These are phyloP conservation scores for Syngnathus rostellatus DNA, from an alignment of 2,797 vertebrate species.

Conservation along the genomic window DNA sequence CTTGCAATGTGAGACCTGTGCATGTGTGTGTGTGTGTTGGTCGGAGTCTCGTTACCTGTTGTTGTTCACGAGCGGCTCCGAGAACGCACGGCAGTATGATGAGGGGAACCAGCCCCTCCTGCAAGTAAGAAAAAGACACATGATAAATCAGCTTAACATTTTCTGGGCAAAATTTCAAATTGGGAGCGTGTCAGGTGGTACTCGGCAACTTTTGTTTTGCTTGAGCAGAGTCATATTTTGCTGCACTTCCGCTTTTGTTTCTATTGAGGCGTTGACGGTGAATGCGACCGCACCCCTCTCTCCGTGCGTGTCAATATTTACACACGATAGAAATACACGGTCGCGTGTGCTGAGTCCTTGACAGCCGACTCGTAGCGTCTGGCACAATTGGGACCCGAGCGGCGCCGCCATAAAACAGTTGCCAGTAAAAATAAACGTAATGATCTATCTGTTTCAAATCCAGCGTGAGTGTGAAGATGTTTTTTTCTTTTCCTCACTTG, in stretches of 20 bases:
- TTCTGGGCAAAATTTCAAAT: too few species aligned
- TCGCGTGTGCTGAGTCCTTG: background rate
- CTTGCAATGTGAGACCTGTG: slow-evolving; percentile 49
- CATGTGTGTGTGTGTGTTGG: slow-evolving; percentile 22
- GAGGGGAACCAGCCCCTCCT: slow-evolving; percentile 98
- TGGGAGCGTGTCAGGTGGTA: too few species aligned
- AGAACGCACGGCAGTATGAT: slow-evolving; percentile 76
- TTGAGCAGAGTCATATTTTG: too few species aligned
- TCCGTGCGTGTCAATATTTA: background rate
- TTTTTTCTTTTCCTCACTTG: slow-evolving; percentile 1
- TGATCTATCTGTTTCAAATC: background rate
- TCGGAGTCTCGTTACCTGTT: slow-evolving; percentile 70
- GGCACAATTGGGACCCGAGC: background rate
- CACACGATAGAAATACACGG: background rate
- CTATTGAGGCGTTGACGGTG: too few species aligned
- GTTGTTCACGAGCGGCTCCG: slow-evolving; percentile 77
- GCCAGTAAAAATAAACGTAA: too few species aligned
- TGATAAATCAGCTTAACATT: background rate
- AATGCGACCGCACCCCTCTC: background rate
- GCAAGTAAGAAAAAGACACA: slow-evolving; percentile 23
- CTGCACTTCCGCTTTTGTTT: too few species aligned
- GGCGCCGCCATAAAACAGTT: background rate
- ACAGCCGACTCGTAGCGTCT: background rate
- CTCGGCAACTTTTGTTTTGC: too few species aligned
- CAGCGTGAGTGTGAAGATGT: background rate